Evolutionary conservation across 1,140 invertebrate species (phyloP).

Genomic region (Listronotus oregonensis): DNA sequence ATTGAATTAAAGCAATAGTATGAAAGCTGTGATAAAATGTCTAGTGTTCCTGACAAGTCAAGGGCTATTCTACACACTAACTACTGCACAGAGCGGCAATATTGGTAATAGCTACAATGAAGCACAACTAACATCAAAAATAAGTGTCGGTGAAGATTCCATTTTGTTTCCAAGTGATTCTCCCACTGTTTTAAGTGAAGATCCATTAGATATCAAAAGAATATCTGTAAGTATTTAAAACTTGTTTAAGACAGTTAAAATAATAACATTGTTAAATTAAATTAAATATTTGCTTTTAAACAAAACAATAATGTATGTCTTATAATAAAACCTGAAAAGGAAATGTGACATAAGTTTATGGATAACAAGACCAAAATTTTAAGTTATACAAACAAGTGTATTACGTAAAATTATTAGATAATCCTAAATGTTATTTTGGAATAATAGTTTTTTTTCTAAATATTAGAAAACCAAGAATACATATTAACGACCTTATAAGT

Average conservation of each 20-base stretch:
- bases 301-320: too few species aligned
- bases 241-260: background rate
- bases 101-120: slow-evolving; percentile 13
- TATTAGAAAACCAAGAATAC: too few species aligned
- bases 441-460: too few species aligned
- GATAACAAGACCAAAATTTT: too few species aligned
- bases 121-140: slow-evolving; percentile 35
- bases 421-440: too few species aligned
- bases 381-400: too few species aligned
- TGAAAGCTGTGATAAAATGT: slow-evolving; percentile 15
- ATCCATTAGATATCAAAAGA: slow-evolving; percentile 13
- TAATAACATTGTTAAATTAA: background rate
- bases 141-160: slow-evolving; percentile 31
- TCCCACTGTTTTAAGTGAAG: background rate
- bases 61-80: background rate
- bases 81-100: background rate
- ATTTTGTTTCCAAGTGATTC: slow-evolving; percentile 25
- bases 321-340: too few species aligned
- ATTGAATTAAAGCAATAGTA: background rate
- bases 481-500: too few species aligned
- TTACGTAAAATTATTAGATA: too few species aligned
- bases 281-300: too few species aligned
- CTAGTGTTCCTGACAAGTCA: background rate
- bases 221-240: slow-evolving; percentile 23
- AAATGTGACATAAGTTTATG: too few species aligned